Base-by-base conservation (phyloP, 2,888 invertebrate species). In the Zygothrica quintamaculata region DNA sequence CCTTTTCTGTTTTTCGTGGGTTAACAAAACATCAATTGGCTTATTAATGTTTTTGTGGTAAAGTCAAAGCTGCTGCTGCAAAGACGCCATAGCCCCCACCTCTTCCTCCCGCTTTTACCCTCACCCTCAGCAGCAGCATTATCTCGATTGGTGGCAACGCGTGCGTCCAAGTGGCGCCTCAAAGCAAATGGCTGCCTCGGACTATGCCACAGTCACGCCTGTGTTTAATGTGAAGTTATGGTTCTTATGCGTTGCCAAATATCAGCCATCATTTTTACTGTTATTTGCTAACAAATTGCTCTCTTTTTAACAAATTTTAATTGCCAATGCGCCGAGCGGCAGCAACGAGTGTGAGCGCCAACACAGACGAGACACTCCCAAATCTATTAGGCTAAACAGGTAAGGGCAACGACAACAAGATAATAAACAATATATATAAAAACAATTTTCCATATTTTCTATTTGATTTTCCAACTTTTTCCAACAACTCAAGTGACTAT, bases 1-100 rank as follows among this genome's bases (percentile, higher is more conserved):
- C 33, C 16, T 37, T 26, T 22, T 44, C 48, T 65, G 81, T 26
- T 22, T 44, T 52, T 65, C 78, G 56, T 66, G 77, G 85, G 82
- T 84, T 84, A 84, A 84, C 82, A 84, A 81, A 81, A 81, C 85
- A 81, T 78, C 80, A 81, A 81, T 81, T 81, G 80, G 77, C 80
- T 81, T 81, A 81, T 81, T 84, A 84, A 81, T 81, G 85, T 81
- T 77, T 81, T 77, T 74, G 71, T 57, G 59, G 46, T 55, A 40
- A 51, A 25, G 15, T 31, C 53, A 34, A 29, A 52, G 39, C 18
- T 22, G 18, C 59, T 39, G 43, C 51, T 46, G 15, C 48, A 50
- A 48, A 65, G 46, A 65, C 69, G 69, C 61, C 74, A 57, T n/a
- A n/a, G n/a, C 39, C 34, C 33, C 2, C 37, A 71, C 39, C 65